phyloP scores from a whole-genome alignment of 2,113 vertebrate species.

The Xerus inauris region DNA sequence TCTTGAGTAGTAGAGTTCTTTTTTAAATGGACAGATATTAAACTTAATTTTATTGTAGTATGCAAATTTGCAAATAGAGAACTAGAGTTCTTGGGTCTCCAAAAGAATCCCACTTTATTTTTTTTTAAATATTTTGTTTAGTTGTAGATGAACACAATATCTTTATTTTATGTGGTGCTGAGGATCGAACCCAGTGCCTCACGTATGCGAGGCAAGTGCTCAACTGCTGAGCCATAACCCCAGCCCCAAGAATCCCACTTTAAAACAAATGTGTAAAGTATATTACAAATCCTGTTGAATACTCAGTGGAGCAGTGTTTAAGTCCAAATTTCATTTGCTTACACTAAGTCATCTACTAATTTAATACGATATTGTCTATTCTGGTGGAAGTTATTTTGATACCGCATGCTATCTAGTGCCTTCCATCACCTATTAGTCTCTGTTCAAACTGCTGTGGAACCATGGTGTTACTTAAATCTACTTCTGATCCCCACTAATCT shows the following conservation, averaged over 20 bases:
- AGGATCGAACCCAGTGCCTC: too few species aligned
- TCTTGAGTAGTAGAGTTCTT: background rate
- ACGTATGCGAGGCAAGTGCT: too few species aligned
- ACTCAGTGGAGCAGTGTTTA: background rate
- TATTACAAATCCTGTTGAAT: background rate
- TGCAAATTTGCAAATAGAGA: background rate
- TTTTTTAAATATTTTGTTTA: too few species aligned
- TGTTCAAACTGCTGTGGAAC: background rate
- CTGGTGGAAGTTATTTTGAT: background rate
- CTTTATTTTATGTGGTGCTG: too few species aligned
- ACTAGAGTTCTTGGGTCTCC: background rate
- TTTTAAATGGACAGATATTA: background rate
- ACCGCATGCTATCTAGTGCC: fast-evolving
- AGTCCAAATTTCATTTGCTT: conserved; percentile 17
- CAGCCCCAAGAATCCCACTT: background rate
- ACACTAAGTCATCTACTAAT: background rate
- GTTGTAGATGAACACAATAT: too few species aligned
- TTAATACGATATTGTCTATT: background rate
- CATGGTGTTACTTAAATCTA: background rate
- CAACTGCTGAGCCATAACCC: too few species aligned
- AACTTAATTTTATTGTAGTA: conserved; percentile 20
- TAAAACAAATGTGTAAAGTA: background rate
- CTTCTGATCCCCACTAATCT: background rate
- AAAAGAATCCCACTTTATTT: background rate
- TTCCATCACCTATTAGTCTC: background rate